Evolutionary conservation across 2,888 invertebrate species (phyloP).

Genomic region (Mesorhabditis spiculigera): DNA sequence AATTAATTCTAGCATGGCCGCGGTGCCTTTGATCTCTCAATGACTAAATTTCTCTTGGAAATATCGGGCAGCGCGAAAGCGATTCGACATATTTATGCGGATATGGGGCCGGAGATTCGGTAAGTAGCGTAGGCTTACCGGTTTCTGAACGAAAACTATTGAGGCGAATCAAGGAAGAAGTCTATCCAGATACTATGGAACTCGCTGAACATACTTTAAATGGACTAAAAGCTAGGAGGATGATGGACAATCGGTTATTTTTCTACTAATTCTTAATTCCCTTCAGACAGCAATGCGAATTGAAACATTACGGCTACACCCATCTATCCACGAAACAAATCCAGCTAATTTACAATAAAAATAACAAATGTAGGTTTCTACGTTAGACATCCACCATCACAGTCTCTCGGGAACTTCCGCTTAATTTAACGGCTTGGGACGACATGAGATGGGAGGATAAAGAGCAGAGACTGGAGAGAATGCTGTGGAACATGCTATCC

Average conservation of each 20-base stretch:
- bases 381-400: not conserved
- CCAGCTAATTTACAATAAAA: not conserved
- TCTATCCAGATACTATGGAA: conserved; percentile 1
- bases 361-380: not conserved
- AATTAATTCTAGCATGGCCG: no score
- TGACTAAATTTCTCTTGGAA: not conserved
- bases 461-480: not conserved
- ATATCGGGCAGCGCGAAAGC: not conserved
- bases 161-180: conserved; percentile 1
- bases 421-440: not conserved
- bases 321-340: not conserved
- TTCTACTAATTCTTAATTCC: not conserved
- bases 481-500: not conserved
- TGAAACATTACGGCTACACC: not conserved
- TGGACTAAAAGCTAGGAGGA: not conserved
- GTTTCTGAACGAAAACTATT: not conserved
- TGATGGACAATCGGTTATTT: not conserved
- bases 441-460: not conserved
- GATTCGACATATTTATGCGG: conserved; percentile 4
- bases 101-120: not conserved
- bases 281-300: not conserved
- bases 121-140: not conserved
- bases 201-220: not conserved
- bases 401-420: conserved; percentile 6
- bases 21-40: not conserved